Base-by-base conservation (phyloP, 92 coral and sea anemone genomes). In the Virgularia gustaviana region DNA sequence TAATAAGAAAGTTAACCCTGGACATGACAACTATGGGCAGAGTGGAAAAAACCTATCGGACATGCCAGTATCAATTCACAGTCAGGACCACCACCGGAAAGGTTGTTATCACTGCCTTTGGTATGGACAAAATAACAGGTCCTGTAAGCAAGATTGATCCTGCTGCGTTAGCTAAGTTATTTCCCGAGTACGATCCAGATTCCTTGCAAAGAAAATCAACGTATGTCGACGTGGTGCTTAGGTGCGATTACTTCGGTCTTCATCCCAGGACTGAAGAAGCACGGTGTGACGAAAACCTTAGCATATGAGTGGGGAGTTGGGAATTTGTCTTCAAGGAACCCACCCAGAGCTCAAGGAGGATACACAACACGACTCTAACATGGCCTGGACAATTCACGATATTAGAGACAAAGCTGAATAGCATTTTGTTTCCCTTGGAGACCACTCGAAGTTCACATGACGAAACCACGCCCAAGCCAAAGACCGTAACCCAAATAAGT, bases 321-420 rank as follows among this genome's bases (percentile, higher is more conserved):
- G 90, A 42, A 72, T 75, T 73, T 86, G 87, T 51, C 85, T 86
- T 24, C 90, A 86, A 82, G 87, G 90, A 9, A 83, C 87, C 18
- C 83, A 79, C 35, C 80, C 85, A 38, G 54, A 74, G 11, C 22
- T 87, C 22, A 35, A 2, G 41, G 85, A 83, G 64, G 78, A 36
- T 56, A 87, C 85, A 24, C 53, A 13, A 31, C 54, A 22, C 45
- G 83, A 83, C 25, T 38, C 85, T 25, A 87, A 83, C 55, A 85
- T 85, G 13, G 81, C 42, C 18, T 78, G 43, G 39, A 79, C 82
- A 12, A 83, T 87, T 56, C 86, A 82, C 36, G 80, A 86, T 30
- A 55, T 65, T 13, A 76, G 33, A 16, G 59, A 78, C 42, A 75
- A 79, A 75, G 56, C 39, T 35, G 81, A 75, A 36, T 29, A 76